Evolutionary conservation across 2,888 invertebrate genomes (phyloP), one percentile per base, ranked within the genome.

Genomic region (Xestia ashworthii): DNA sequence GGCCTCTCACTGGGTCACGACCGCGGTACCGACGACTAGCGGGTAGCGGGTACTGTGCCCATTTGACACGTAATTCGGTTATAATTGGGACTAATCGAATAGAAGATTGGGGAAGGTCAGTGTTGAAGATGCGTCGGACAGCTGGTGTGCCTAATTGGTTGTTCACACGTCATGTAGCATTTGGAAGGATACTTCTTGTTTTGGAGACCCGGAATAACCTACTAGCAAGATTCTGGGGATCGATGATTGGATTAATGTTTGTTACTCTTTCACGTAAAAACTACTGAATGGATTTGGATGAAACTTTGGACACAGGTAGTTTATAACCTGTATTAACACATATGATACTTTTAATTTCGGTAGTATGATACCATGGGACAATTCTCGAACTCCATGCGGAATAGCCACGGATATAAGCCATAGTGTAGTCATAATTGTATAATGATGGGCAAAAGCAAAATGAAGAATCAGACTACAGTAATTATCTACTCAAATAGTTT

Each of bases 1-100:
- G 93, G 93, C 90, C 89, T 89, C 91, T 90, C 89, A 93, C 91
- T 95, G 89, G 95, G 95, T 95, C 95, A 95, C 91, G 92, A 90
- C 91, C 91, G 84, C 73, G 58, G 5, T 41, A 81, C 69, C 69
- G 66, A 70, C 67, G 64, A 41, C 76, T 76, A 78, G 80, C 77
- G 38, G 16, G 14, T 55, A 78, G 80, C 75, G 44, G 22, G 16
- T 55, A 9, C 8, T 41, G 62, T 41, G 80, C 80, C 84, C 87
- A 89, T 88, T 88, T 87, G 87, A 88, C 84, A 88, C 76, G 83
- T 86, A 88, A 88, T 87, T 84, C 82, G 67, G 77, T 87, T 87
- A 90, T 90, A 92, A 93, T 92, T 92, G 90, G 86, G 77, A 81
- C 88, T 92, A 92, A 92, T 93, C 88, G 84, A 82, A 81, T 83